A percentile compares a stretch with the other conserved stretches of the same genome.
phyloP scores from a whole-genome alignment of 2,113 vertebrate genomes.

The Columba janthina region DNA sequence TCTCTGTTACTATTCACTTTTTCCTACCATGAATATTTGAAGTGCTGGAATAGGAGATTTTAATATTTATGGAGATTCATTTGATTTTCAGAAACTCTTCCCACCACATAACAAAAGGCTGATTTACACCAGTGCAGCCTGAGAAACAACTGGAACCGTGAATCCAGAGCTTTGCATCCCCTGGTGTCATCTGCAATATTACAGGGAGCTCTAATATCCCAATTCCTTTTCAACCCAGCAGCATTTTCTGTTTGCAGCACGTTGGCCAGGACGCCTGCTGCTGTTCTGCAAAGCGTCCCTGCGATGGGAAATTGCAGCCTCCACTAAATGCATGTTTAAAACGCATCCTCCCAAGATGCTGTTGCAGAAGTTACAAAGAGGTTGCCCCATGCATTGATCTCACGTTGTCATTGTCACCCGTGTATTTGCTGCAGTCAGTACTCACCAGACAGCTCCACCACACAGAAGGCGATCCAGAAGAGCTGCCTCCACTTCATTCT shows the following conservation, averaged over 20 bases:
- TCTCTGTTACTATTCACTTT: neutral
- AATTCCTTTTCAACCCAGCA: neutral
- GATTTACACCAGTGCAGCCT: neutral
- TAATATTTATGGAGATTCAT: neutral
- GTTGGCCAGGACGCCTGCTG: too few relatives aligned
- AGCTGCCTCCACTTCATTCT: conserved; percentile 58
- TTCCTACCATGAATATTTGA: neutral
- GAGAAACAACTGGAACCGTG: neutral
- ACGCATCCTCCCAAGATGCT: neutral
- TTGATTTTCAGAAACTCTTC: conserved; percentile 5
- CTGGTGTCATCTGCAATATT: fast-evolving
- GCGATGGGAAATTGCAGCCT: fast-evolving
- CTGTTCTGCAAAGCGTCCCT: neutral
- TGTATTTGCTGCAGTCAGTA: neutral
- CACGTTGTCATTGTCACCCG: too few relatives aligned
- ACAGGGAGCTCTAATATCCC: fast-evolving
- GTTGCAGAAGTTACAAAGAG: too few relatives aligned
- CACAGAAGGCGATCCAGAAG: conserved; percentile 45
- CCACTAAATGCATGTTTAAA: neutral
- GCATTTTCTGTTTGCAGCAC: neutral
- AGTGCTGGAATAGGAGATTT: neutral
- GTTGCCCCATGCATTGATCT: neutral
- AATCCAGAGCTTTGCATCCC: neutral
- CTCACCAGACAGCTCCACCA: conserved; percentile 72
- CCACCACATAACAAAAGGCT: neutral